Base-by-base conservation (phyloP, 1,140 invertebrate genomes). In the Belonocnema kinseyi region DNA sequence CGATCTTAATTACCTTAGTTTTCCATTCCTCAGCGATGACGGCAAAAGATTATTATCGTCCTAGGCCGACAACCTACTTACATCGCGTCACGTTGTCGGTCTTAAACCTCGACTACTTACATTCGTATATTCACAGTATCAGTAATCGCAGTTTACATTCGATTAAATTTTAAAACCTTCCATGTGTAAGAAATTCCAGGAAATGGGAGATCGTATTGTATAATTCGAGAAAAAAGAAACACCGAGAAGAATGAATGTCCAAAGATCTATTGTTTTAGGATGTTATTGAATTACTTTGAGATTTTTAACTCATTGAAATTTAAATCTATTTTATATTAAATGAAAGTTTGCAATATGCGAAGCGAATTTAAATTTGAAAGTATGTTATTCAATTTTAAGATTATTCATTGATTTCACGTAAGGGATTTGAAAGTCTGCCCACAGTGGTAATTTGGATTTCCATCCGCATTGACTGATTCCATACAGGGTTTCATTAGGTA, bases 11-110 rank as follows among this genome's bases (percentile, higher is more conserved):
- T 66, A 66, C 26, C 46, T 40, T 66, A 66, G 61, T 66, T 46
- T 66, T 66, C 10, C 26, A 66, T 66, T 66, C 61, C 61, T 40
- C 61, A 66, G 14, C 61, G 61, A 66, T 66, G 61, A 66, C 26
- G 58, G n/a, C 40, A 66, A 33, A 66, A 66, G 61, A 66, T 66
- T 13, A 66, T 13, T 66, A 66, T 66, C 61, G 33, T 66, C 61
- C 61, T 66, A 66, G 61, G 26, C 61, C n/a, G 61, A 66, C 33
- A 16, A 66, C 61, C 61, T 66, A 66, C 61, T 66, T 66, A 40
- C 40, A 6, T 40, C 14, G 26, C 40, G 10, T 46, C 40, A n/a
- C 26, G 13, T 10, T 26, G 61, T n/a, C 26, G 61, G 61, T 33
- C 33, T 33, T 66, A 66, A 40, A 66, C 61, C 26, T 46, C 61